A percentile compares a stretch with the other conserved stretches of the same genome.
Conservation (phyloP, 1,140 invertebrate genomes). For the Cherax destructor region DNA sequence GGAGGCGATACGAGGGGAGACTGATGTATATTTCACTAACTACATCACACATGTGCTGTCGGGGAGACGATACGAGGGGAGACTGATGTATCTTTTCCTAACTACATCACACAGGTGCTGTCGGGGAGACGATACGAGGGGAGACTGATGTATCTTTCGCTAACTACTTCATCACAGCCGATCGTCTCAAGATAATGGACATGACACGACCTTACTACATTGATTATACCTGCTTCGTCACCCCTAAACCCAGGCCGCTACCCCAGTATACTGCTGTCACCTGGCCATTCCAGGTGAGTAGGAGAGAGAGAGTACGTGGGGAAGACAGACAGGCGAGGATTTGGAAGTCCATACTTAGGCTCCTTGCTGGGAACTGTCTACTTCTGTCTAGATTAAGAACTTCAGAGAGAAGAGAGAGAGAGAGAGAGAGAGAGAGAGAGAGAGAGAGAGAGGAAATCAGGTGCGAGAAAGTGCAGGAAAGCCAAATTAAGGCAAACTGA, state of each 20-base stretch:
- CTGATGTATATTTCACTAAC: too few relatives aligned
- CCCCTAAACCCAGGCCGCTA: slow-evolving; percentile 60
- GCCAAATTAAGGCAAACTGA: too few relatives aligned
- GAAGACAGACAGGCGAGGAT: too few relatives aligned
- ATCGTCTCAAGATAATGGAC: slow-evolving; percentile 61
- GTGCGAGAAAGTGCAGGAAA: too few relatives aligned
- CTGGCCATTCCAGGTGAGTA: slow-evolving; percentile 57
- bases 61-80: slow-evolving; percentile 63
- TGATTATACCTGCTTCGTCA: slow-evolving; percentile 71
- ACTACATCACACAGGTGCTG: slow-evolving; percentile 67
- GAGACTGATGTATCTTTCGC: slow-evolving; percentile 67
- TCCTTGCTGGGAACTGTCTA: too few relatives aligned
- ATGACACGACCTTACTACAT: slow-evolving; percentile 67
- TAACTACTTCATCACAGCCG: slow-evolving; percentile 67
- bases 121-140: slow-evolving; percentile 59
- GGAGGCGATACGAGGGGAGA: background rate
- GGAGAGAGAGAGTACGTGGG: too few relatives aligned
- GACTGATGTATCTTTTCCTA: slow-evolving; percentile 62
- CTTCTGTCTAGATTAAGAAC: too few relatives aligned
- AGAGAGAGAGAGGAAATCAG: too few relatives aligned
- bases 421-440: too few relatives aligned
- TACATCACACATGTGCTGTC: slow-evolving; percentile 41
- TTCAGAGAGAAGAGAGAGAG: too few relatives aligned
- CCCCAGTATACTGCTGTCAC: slow-evolving; percentile 64
- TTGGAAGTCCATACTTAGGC: too few relatives aligned